Evolutionary conservation across 2,113 vertebrate species (phyloP).

Genomic region (Pantherophis guttatus): DNA sequence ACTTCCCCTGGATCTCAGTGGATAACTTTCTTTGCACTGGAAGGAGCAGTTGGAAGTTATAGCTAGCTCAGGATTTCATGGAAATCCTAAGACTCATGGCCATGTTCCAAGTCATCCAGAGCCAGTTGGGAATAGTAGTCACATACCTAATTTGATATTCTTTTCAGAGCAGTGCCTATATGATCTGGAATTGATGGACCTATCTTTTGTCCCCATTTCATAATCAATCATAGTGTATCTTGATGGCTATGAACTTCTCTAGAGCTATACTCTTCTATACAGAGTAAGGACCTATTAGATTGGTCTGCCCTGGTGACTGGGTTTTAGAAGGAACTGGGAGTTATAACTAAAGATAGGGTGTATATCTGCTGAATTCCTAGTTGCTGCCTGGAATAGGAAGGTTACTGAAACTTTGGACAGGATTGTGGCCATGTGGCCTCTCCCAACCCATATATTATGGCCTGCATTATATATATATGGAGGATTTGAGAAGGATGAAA

Average conservation of each 20-base stretch:
- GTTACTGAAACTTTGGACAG: neutral
- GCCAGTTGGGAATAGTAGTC: too few relatives aligned
- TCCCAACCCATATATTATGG: neutral
- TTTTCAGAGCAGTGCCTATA: too few relatives aligned
- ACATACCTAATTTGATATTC: too few relatives aligned
- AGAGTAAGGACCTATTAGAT: neutral
- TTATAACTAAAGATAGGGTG: neutral
- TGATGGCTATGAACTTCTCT: neutral
- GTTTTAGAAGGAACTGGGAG: neutral
- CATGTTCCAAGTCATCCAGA: too few relatives aligned
- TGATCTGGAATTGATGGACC: too few relatives aligned
- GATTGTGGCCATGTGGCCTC: too few relatives aligned
- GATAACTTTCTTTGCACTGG: too few relatives aligned
- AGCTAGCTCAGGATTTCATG: too few relatives aligned
- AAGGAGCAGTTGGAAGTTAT: too few relatives aligned
- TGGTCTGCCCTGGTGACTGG: neutral
- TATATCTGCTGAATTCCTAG: neutral
- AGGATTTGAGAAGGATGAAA: neutral
- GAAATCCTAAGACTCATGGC: too few relatives aligned
- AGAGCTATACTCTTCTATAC: neutral
- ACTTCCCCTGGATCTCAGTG: too few relatives aligned
- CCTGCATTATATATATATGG: neutral
- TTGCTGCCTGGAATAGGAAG: neutral
- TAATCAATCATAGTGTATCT: neutral
- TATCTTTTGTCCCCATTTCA: neutral